Base-by-base conservation (phyloP, 1,140 invertebrate genomes). In the Acromyrmex heyeri region DNA sequence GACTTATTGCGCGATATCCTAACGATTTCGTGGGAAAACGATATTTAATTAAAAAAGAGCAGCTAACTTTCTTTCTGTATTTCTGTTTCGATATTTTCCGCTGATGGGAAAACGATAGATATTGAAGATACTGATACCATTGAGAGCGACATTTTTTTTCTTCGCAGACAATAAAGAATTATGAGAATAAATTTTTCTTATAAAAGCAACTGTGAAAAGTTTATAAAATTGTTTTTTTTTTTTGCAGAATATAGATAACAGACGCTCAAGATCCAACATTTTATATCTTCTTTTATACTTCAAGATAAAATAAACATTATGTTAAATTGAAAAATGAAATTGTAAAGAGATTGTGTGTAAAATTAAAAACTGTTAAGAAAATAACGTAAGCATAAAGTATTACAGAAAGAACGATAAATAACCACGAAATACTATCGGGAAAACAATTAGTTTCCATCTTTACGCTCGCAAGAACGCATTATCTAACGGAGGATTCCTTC, bases 21-120 rank as follows among this genome's bases (percentile, higher is more conserved):
- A 55, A 79, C 48, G 62, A 83, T 83, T 83, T 61, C 44, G 79
- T 61, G 55, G 69, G 27, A 55, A 73, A 83, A 83, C 69, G 79
- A 75, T 75, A 83, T 83, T 83, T 75, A 83, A 83, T 83, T 83
- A 75, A 83, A 73, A 44, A 73, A 83, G 38, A 72, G 12, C 79
- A 34, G 5, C 48, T 55, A 75, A 82, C 79, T 82, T 82, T 82
- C 65, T 57, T 69, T 81, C 65, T 72, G 16, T 81, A 57, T 81
- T 81, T 81, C 65, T 57, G 21, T 18, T 55, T 57, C 34, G 65
- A 72, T 72, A 72, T 81, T 82, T 82, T 48, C 69, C 38, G 30
- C 38, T 70, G 55, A 73, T 73, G 67, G 27, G 55, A 61, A 44
- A 82, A 30, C 34, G 53, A 30, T 70, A 30, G 67, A 48, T 82